Conservation (phyloP, 1,140 invertebrate genomes). For the Scaptomyza pallida region DNA sequence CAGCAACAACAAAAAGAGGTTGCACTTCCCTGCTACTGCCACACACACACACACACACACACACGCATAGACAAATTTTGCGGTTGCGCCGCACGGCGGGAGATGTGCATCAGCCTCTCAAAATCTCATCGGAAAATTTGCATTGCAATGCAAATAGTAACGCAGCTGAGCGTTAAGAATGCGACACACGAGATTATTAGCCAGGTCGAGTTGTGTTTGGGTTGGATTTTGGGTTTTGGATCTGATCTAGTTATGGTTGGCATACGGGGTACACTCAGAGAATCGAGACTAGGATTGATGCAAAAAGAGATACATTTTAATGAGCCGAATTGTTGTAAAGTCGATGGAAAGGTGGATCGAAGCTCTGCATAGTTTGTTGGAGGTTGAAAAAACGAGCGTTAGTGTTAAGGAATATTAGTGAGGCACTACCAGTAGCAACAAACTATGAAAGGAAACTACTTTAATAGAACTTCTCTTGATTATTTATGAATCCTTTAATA, state of each 20-base stretch:
- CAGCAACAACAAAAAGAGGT: neutral
- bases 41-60: no score
- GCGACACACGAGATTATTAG: constrained; percentile 38
- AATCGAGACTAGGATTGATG: constrained; percentile 22
- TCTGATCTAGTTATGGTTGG: no score
- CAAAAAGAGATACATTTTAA: constrained; percentile 6
- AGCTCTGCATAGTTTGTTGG: no score
- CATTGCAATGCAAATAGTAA: constrained; percentile 47
- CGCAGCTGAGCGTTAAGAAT: constrained; percentile 42
- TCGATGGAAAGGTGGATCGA: no score
- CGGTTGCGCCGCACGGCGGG: constrained; percentile 40
- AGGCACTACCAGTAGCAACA: no score
- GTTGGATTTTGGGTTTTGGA: no score
- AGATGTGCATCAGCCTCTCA: constrained; percentile 35
- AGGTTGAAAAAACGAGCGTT: no score
- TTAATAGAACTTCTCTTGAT: no score
- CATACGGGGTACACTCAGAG: neutral
- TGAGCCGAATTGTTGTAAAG: no score
- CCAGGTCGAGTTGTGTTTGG: neutral
- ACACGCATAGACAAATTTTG: constrained; percentile 7
- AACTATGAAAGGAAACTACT: no score
- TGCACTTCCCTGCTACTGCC: neutral
- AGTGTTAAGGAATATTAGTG: no score
- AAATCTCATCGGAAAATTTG: constrained; percentile 30
- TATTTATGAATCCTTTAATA: no score